Conservation (phyloP, 2,888 invertebrate genomes). For the Pseudolycoriella hygida region DNA sequence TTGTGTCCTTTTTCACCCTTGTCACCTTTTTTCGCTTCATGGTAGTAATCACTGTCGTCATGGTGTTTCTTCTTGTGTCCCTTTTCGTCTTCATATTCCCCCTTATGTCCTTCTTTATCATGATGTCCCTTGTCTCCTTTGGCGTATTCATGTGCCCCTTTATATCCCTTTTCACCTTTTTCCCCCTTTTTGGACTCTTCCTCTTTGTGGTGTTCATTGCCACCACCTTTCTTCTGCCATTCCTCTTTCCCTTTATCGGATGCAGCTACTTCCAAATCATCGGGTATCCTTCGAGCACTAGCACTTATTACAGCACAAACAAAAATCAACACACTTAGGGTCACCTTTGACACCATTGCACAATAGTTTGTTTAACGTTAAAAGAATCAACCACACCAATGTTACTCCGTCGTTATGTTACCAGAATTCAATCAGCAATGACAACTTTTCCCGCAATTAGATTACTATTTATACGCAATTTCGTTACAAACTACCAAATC, state of each 20-base stretch:
- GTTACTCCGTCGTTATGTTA: neutral
- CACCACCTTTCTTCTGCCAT: constrained; percentile 34
- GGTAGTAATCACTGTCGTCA: constrained; percentile 26
- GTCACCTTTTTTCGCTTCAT: constrained; percentile 33
- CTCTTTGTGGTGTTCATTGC: constrained; percentile 45
- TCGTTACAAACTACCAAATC: neutral
- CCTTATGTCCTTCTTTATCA: constrained; percentile 37
- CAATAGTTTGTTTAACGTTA: too few relatives aligned
- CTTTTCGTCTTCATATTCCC: constrained; percentile 31
- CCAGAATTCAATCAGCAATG: neutral
- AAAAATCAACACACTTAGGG: constrained; percentile 10
- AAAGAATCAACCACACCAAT: too few relatives aligned
- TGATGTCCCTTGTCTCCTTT: constrained; percentile 53
- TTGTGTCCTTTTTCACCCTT: constrained; percentile 33
- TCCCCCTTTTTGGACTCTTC: constrained; percentile 47
- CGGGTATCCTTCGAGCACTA: constrained; percentile 8
- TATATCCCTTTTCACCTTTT: constrained; percentile 54
- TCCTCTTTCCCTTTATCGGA: constrained; percentile 20
- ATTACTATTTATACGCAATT: constrained; percentile 1
- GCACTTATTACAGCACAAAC: constrained; percentile 8
- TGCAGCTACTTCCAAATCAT: constrained; percentile 23
- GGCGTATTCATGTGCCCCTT: constrained; percentile 46
- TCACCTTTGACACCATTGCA: constrained; percentile 11
- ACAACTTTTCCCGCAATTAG: neutral
- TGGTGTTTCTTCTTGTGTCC: constrained; percentile 34